Evolutionary conservation across 2,888 invertebrate genomes (phyloP), one percentile per base, ranked within the genome.

Genomic region (Torymus auratus): DNA sequence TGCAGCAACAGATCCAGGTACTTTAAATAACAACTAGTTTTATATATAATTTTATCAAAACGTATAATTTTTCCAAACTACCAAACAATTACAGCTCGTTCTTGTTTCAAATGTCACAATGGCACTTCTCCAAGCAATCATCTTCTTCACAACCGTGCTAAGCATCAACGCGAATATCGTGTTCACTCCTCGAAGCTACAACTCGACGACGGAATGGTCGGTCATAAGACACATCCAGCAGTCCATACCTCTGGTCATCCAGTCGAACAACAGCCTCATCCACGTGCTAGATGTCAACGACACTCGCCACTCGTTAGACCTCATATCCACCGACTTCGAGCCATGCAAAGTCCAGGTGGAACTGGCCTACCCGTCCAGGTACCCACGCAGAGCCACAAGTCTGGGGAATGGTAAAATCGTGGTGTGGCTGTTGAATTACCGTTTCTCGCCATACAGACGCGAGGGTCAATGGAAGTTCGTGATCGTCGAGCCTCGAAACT

Each of bases 341-440:
- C 12, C 15, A 0, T 81, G 78, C 28, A 60, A 50, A 1, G 50
- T 78, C 2, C 53, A 70, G 2, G 17, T 81, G 23, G 12, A 41
- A 2, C 28, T 81, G 5, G 15, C 13, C n/a, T 67, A 69, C 15
- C 61, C 65, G 1, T 41, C 15, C n/a, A 53, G 81, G 11, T 64
- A 78, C 15, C 64, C 74, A 0, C 62, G 81, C 5, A 53, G 61
- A 12, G 70, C 69, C 2, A 23, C 60, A 2, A 74, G 61, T n/a
- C 23, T 81, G 15, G 73, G 70, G 2, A 81, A 78, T 15, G 81
- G 81, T 7, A 78, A 81, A n/a, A 14, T 81, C 3, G 67, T 81
- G 12, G 28, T 78, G 5, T 78, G 78, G 70, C 15, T 78, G 11
- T 53, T 78, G 41, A 81, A 76, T 53, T 81, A 81, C 62, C 70